Evolutionary conservation across 2,113 vertebrate species (phyloP), one percentile per base, ranked within the genome.

Genomic region (Percopsis transmontana): DNA sequence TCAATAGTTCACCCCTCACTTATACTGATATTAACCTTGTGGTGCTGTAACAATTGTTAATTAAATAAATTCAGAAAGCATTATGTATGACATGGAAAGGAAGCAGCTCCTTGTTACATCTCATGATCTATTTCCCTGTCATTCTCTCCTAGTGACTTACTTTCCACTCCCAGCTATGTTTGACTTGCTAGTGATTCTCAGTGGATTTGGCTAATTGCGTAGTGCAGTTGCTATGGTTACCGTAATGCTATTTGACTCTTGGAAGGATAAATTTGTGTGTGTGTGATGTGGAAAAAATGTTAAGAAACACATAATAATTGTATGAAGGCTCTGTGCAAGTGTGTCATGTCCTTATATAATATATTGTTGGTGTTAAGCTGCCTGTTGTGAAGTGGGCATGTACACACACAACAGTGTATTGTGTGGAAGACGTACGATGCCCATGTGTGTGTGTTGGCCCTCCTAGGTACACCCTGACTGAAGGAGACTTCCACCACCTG

Each of bases 401-500:
- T 11, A 58, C n/a, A 58, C 12, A 7, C 24, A 20, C 18, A 13
- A 39, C 41, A 44, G 48, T 10, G 16, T 23, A 2, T 9, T 52
- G 5, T 62, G 13, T 20, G 11, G 10, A 14, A 18, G 2, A 18
- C 2, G 12, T 12, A 1, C 23, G 16, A 2, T 18, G 16, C 19
- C 41, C 13, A 21, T 45, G 2, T 15, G 7, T 59, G 12, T 8
- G 1, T 44, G 11, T 52, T 45, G 47, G 47, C 1, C 57, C 14
- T 23, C 24, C 0, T 85, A 99, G 97, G 92, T 99, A 98, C 85
- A 99, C 97, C 0, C 91, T 99, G 85, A 99, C 97, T 0, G 97
- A 99, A 69, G 97, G 97, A 0, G 97, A 99, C 58, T 99, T 98
- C 76, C 97, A 99, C 84, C 97, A 98, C 86, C 88, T 99, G 78